Evolutionary conservation across 2,888 invertebrate genomes (phyloP), one percentile per base, ranked within the genome.

Genomic region (Eupithecia tripunctaria): DNA sequence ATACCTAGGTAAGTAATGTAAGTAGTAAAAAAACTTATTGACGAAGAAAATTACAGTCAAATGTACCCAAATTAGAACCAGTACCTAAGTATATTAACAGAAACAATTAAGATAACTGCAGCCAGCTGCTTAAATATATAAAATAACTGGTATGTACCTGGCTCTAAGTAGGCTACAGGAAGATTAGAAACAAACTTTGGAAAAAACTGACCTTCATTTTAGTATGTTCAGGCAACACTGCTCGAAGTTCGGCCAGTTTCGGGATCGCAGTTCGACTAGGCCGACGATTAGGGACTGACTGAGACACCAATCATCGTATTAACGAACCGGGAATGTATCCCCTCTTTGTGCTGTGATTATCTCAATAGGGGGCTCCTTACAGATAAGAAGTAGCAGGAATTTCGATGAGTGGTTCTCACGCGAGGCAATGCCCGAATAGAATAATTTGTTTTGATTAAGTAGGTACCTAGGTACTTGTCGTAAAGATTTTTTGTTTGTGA

Each of bases 301-400:
- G 85, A 67, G 74, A 79, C 79, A 68, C 84, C 88, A 89, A 92
- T 90, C 87, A 89, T 89, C 85, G 83, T 84, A 86, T 90, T 91
- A 90, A 84, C 85, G 82, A 82, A 83, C 84, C 84, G 88, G 90
- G 88, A 89, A 88, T 85, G 85, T 82, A 85, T 87, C 89, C 89
- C 89, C 89, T 86, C 88, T 86, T 88, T 87, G 88, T 87, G 81
- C 80, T 79, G 82, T 87, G 85, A 92, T 92, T 92, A 91, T 82
- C 82, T 85, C 68, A 76, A 82, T 85, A 88, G 87, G 88, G 51
- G 88, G 86, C 85, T 88, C 84, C 78, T 80, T 82, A 83, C 84
- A 81, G 86, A 88, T 87, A 88, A 86, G 83, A 82, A 84, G 81
- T 87, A 85, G 85, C 83, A 80, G 83, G 80, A 84, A 83, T 82